Base-by-base conservation (phyloP, 2,888 invertebrate genomes). In the Sericinus montela region DNA sequence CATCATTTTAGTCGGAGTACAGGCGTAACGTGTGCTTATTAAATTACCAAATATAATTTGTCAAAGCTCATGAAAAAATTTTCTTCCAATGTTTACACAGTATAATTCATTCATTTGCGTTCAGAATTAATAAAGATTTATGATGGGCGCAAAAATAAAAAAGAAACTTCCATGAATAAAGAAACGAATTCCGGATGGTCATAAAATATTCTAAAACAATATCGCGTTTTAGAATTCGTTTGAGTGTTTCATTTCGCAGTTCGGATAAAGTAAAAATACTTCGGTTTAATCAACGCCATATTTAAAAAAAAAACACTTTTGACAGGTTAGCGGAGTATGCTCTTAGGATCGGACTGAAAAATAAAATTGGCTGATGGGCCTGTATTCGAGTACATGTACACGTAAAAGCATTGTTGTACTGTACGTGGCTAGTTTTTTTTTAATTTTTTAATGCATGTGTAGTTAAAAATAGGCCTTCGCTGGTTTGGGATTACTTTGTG, bases 41-140 rank as follows among this genome's bases (percentile, higher is more conserved):
- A 44, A 15, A 44, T 48, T 39, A 44, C 37, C 43, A 48, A 48
- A 48, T 49, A 49, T 44, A 49, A 49, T 49, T 49, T 44, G 44
- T 49, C 48, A 44, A 48, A 34, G 28, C 16, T 11, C 25, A 32
- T 39, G 38, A 39, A 35, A 49, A n/a, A 48, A 49, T 49, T 44
- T 25, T 39, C 19, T 19, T 8, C 16, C 9, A 39, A 43, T 16
- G 13, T 48, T 38, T 7, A 23, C 39, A 28, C 28, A 28, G 39
- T 16, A 43, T 23, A 35, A 48, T 43, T 28, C 11, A 30, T 10
- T 25, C 15, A 8, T 19, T 13, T n/a, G 30, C 25, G 23, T 1
- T 3, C 9, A 28, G 13, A 42, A 25, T 37, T 19, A 32, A 43
- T 14, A 10, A 37, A 36, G 35, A 47, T 47, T 47, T 40, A 47